Evolutionary conservation across 2,888 invertebrate species (phyloP).

Genomic region (Colletes collaris): DNA sequence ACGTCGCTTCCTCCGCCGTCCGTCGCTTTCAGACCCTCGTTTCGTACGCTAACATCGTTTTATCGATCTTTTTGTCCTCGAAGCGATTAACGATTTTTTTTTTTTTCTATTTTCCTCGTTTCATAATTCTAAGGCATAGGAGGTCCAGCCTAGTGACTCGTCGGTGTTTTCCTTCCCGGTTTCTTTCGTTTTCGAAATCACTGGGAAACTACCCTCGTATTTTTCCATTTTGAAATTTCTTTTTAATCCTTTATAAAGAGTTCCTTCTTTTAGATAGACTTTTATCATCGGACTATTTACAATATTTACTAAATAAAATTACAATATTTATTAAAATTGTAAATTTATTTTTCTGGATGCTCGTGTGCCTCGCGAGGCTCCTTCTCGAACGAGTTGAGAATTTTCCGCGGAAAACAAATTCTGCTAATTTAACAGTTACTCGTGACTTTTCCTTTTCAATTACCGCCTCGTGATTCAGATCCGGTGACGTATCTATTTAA

Average conservation of each 20-base stretch:
- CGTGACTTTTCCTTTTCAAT: conserved; percentile 3
- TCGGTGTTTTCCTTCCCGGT: no score
- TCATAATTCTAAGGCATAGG: no score
- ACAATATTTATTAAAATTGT: no score
- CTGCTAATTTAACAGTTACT: background rate
- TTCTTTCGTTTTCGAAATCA: no score
- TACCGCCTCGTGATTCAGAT: conserved; percentile 2
- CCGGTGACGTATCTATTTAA: background rate
- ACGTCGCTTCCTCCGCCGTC: background rate
- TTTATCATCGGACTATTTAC: no score
- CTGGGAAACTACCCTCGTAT: background rate
- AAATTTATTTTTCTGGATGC: background rate
- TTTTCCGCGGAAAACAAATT: background rate
- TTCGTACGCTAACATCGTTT: no score
- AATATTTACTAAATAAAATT: no score
- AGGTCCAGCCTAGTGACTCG: no score
- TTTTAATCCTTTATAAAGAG: no score
- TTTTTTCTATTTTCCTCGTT: background rate
- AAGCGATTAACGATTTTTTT: background rate
- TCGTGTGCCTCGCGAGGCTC: no score
- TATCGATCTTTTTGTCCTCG: background rate
- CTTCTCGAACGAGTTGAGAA: background rate
- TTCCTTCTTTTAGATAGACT: no score
- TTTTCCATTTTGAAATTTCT: background rate
- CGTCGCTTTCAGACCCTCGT: no score